Evolutionary conservation across 2,113 vertebrate genomes (phyloP), one percentile per base, ranked within the genome.

Genomic region (Hippocampus barbouri): DNA sequence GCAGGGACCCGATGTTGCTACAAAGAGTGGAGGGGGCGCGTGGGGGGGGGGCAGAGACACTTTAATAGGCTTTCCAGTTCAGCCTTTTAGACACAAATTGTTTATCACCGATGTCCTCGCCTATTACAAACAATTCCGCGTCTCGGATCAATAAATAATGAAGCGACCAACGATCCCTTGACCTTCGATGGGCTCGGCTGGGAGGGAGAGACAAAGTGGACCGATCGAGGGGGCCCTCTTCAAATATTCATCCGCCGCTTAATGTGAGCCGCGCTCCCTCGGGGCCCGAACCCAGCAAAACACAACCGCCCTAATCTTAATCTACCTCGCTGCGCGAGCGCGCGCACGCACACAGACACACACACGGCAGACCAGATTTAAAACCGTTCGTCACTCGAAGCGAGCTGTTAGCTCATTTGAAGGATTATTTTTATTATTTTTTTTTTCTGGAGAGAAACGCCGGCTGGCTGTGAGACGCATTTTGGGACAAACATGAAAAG

Each of bases 221-320:
- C 34, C 34, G 43, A 45, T 9, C 9, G 11, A 10, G 43, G 84
- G 82, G 87, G 86, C 4, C 30, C 30, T 96, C 96, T 95, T 98
- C 95, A 98, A 97, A 98, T 97, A 97, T 97, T 98, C 96, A 98
- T 98, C 96, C 95, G 95, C 94, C 94, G 93, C 94, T 95, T 96
- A 96, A 95, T 95, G 94, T 94, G 94, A 97, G 94, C 94, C 88
- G 85, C 89, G 91, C 87, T 90, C 96, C 96, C 95, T 87, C 83
- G 96, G 94, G 96, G 95, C 91, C 57, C 87, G 15, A 85, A 92
- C 92, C 34, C 91, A 93, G 94, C 94, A 93, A 94, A 91, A 92
- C 93, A 92, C 92, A 88, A 92, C 92, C 85, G 93, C 49, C 80
- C 64, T 47, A 47, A 66, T 66, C 64, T 47, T 95, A 95, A 96